Base-by-base conservation (phyloP, 2,888 invertebrate genomes). In the Hecatera dysodea region DNA sequence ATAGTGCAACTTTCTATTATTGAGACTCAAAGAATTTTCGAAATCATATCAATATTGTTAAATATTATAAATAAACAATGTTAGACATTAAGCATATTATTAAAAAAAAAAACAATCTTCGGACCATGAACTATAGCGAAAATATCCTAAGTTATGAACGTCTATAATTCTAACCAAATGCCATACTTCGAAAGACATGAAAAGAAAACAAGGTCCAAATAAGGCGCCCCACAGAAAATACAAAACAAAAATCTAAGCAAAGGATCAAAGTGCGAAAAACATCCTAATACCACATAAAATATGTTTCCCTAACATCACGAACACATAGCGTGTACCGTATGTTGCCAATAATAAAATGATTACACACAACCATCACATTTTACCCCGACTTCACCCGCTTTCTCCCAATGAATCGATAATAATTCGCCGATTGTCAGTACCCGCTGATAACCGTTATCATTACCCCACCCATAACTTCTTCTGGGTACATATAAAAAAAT, bases 401-500 rank as follows among this genome's bases (percentile, higher is more conserved):
- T 72, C 57, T 57, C 19, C 65, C 72, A 50, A 76, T 67, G 60
- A 85, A 84, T 86, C 84, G 80, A 84, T 84, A 86, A 77, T 83
- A 81, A 78, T 72, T 72, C 61, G 22, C 36, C 57, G 69, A 73
- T 74, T 71, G 48, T 63, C 67, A 55, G 61, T 67, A 70, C 84
- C 29, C 56, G 22, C 63, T 85, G 84, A 86, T 87, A 86, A 81
- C 83, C 66, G 65, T 75, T 69, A 87, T 90, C 87, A 89, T 90
- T 85, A 86, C 75, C 59, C 75, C 69, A 24, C 65, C 76, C 69
- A 78, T 85, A 79, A 83, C 78, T 76, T 46, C 67, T 67, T 53
- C 72, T 61, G 70, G 72, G 70, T 78, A 83, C 80, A 85, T 82
- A 90, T 90, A 91, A 91, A 91, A 90, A 90, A 86, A 88, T 86